phyloP scores from a whole-genome alignment of 1,140 invertebrate genomes.

The Hyphantria cunea region DNA sequence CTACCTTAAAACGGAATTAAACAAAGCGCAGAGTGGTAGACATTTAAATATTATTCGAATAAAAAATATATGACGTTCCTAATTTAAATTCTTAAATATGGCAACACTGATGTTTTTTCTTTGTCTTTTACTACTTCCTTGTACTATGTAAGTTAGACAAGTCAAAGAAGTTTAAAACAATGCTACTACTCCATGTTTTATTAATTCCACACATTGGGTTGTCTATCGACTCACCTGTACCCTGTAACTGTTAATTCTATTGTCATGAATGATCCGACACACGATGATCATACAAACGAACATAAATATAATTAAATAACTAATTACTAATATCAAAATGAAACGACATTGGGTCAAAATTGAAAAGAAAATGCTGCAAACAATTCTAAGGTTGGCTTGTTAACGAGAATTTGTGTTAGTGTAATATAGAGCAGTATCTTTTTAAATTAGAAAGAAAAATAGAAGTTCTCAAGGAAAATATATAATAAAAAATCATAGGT shows the following conservation, averaged over 20 bases:
- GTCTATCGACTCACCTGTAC: constrained; percentile 60
- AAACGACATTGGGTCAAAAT: constrained; percentile 32
- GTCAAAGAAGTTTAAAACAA: too few relatives aligned
- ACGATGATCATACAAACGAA: constrained; percentile 26
- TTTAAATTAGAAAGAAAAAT: constrained; percentile 25
- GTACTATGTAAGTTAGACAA: too few relatives aligned
- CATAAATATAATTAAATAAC: constrained; percentile 24
- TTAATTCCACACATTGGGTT: too few relatives aligned
- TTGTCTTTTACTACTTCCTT: too few relatives aligned
- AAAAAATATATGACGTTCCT: too few relatives aligned
- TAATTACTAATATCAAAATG: constrained; percentile 34
- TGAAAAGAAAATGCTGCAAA: constrained; percentile 39
- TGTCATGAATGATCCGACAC: constrained; percentile 28
- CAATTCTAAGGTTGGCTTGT: constrained; percentile 55
- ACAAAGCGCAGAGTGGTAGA: too few relatives aligned
- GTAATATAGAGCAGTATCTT: constrained; percentile 44
- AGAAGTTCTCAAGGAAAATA: constrained; percentile 20
- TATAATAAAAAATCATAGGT: constrained; percentile 10
- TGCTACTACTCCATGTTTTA: too few relatives aligned
- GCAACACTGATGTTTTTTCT: too few relatives aligned
- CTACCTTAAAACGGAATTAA: too few relatives aligned
- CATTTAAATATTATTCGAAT: too few relatives aligned
- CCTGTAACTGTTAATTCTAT: constrained; percentile 48
- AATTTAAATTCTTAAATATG: too few relatives aligned
- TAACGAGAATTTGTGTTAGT: constrained; percentile 77